These are phyloP conservation scores for Chunga burmeisteri DNA, from an alignment of 2,113 vertebrate genomes.

Conservation along the genomic window DNA sequence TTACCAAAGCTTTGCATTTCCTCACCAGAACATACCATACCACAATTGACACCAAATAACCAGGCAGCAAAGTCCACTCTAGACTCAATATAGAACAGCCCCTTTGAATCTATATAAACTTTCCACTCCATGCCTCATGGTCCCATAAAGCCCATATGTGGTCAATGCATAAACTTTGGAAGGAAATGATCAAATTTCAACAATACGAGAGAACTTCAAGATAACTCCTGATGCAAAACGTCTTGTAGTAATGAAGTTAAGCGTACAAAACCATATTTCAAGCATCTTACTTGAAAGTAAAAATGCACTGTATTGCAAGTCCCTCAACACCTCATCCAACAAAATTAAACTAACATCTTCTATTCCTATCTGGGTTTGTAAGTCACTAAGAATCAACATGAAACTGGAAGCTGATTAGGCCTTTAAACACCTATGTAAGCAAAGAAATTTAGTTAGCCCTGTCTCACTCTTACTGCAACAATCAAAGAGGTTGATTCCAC, in stretches of 20 bases:
- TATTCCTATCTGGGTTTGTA: background rate
- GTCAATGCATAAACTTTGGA: background rate
- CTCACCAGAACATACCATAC: background rate
- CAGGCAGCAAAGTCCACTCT: background rate
- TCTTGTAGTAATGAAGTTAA: background rate
- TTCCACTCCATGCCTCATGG: background rate
- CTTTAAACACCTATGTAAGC: background rate
- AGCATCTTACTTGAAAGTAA: background rate
- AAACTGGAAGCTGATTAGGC: background rate
- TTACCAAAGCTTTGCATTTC: background rate
- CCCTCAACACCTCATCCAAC: background rate
- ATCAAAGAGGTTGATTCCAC: background rate
- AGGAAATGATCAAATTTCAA: background rate
- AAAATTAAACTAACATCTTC: background rate
- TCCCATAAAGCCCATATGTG: background rate
- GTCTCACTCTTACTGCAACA: background rate
- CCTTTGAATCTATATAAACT: background rate
- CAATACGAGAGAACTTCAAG: background rate
- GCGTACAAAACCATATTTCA: background rate
- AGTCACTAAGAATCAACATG: background rate
- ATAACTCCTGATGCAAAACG: background rate
- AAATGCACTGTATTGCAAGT: background rate
- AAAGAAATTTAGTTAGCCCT: background rate
- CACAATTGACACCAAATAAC: background rate
- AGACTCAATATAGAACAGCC: background rate